Evolutionary conservation across 2,888 invertebrate species (phyloP).

Genomic region (Liodrosophila aerea): DNA sequence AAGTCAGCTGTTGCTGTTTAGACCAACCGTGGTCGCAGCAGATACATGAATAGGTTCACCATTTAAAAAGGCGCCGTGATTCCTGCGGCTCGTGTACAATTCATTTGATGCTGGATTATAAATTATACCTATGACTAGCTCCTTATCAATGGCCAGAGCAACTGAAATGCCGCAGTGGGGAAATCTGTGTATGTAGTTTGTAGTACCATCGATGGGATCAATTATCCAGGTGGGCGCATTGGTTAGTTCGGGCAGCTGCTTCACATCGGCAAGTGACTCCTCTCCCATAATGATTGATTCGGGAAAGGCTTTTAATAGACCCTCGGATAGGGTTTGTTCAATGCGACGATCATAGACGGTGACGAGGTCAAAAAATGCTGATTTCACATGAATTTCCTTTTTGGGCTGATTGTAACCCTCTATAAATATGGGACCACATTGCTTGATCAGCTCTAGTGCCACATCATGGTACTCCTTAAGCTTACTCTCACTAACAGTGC

Average conservation of each 20-base stretch:
- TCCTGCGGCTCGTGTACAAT: constrained; percentile 87
- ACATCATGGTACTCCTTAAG: constrained; percentile 71
- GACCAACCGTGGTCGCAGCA: constrained; percentile 66
- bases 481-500: constrained; percentile 65
- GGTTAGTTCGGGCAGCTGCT: constrained; percentile 83
- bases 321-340: constrained; percentile 86
- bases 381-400: constrained; percentile 82
- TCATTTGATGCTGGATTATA: constrained; percentile 89
- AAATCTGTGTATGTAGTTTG: constrained; percentile 89
- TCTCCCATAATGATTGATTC: constrained; percentile 90
- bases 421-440: constrained; percentile 74
- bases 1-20: neutral
- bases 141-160: constrained; percentile 84
- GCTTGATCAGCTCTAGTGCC: constrained; percentile 68
- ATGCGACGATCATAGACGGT: constrained; percentile 90
- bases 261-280: constrained; percentile 83
- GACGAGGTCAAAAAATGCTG: constrained; percentile 87
- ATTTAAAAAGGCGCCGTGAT: constrained; percentile 90
- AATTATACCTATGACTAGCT: constrained; percentile 87
- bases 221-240: constrained; percentile 92
- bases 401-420: constrained; percentile 76
- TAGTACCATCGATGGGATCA: constrained; percentile 94
- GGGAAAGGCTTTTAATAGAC: constrained; percentile 84
- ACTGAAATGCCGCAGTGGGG: constrained; percentile 88
- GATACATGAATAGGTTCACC: constrained; percentile 84